phyloP scores from a whole-genome alignment of 1,140 invertebrate species.

The Octopus sinensis region DNA sequence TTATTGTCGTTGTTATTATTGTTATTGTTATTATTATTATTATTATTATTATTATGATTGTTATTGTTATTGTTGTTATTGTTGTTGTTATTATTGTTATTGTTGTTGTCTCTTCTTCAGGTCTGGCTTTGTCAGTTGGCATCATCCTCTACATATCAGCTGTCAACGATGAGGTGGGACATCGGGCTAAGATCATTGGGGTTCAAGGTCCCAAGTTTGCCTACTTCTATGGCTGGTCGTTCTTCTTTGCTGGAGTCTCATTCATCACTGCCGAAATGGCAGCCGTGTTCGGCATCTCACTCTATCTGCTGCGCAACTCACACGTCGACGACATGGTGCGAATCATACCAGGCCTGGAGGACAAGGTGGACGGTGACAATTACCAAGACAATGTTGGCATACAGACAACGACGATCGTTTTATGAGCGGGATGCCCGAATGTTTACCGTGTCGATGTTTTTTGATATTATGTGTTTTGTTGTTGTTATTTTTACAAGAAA shows the following conservation, averaged over 20 bases:
- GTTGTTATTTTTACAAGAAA: background rate
- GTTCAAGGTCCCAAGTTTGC: conserved; percentile 29
- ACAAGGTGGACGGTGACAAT: conserved; percentile 29
- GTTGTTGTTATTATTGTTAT: background rate
- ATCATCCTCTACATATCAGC: conserved; percentile 51
- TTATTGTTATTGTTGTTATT: background rate
- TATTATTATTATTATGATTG: too few relatives aligned
- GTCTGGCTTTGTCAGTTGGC: conserved; percentile 42
- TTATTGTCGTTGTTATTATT: too few relatives aligned
- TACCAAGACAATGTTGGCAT: background rate
- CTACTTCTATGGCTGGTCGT: conserved; percentile 49
- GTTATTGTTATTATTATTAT: too few relatives aligned
- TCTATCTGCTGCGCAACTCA: conserved; percentile 39
- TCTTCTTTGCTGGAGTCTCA: conserved; percentile 39
- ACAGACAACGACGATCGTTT: too few relatives aligned
- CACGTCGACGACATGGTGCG: conserved; percentile 35
- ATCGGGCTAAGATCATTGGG: conserved; percentile 32
- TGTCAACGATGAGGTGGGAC: conserved; percentile 49
- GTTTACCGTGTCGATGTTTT: background rate
- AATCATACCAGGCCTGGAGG: conserved; percentile 42
- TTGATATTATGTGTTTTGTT: background rate
- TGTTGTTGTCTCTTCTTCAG: conserved; percentile 29
- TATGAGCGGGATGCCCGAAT: too few relatives aligned
- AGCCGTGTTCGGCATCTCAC: conserved; percentile 42
- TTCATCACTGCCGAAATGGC: conserved; percentile 32